Evolutionary conservation across 2,888 invertebrate genomes (phyloP), one percentile per base, ranked within the genome.

Genomic region (Andrena marginata): DNA sequence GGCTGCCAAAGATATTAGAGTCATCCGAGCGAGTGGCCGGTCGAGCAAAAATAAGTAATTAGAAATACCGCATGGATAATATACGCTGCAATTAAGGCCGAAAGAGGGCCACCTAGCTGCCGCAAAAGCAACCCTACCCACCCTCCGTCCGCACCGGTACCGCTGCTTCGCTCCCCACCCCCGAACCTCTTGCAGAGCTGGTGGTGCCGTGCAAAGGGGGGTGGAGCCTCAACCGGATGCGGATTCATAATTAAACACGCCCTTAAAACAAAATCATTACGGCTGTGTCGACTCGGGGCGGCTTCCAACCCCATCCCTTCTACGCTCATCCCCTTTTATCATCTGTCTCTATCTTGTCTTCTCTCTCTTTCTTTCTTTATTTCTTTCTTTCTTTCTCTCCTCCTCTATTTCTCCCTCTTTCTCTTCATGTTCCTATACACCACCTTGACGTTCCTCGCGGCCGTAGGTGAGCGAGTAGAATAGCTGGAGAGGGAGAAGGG

Each of bases 181-280:
- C 76, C 48, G 68, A 62, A 73, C 49, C 77, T 77, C 81, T 80
- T 75, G 84, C 84, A 80, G 84, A 70, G 84, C 74, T 84, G 84
- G 85, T 85, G 89, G 83, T 72, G 83, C 80, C 87, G 87, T 87
- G 90, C 87, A 88, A 89, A 87, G 90, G 90, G 91, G 91, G 94
- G 94, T 93, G 94, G 94, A 94, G 94, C 93, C 85, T 92, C 92
- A 90, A 89, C 92, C 92, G 92, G 93, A 93, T 93, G 92, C 93
- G 93, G 93, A 94, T 94, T 94, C 93, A 93, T 94, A 94, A 94
- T 94, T 94, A 94, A 94, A 94, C 94, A 94, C 94, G 94, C 94
- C 94, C 94, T 94, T 94, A 93, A 93, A 94, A 93, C 93, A 93
- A 94, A 94, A 94, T 94, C 94, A 94, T 94, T 93, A 92, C 93